Evolutionary conservation across 2,797 vertebrate species (phyloP), one percentile per base, ranked within the genome.

Genomic region (Pseudocheirus occidentalis): DNA sequence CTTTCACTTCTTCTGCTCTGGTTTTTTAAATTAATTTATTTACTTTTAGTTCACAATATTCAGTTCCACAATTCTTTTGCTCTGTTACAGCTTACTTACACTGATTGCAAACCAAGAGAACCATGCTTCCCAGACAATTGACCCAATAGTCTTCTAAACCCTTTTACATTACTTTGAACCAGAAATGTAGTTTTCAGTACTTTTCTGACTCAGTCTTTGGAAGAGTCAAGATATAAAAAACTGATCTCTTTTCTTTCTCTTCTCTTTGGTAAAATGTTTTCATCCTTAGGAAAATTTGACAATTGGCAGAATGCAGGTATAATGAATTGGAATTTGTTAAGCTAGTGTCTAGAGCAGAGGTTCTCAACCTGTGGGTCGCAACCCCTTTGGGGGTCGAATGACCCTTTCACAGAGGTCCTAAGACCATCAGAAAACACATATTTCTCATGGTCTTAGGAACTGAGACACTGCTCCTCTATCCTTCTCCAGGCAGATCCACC

Each of bases 251-350:
- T 52, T 56, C 91, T 58, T 91, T 46, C 73, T 87, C 91, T 90
- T 89, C 54, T 56, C 91, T 58, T 91, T 92, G 90, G 54, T 73
- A 92, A 97, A 93, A 90, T 81, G 91, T 95, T 81, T 93, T 94
- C 95, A 91, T 96, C 96, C 95, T 96, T 58, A 93, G 90, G 95
- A 96, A 95, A 94, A 91, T 89, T n/a, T 87, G 55, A 92, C 58
- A 90, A 29, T 81, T 95, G 96, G 93, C 87, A 58, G 21, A 52
- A 28, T 96, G 94, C 93, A 90, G 52, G 53, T 28, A 29, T 91
- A 96, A 91, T 89, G 66, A 95, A 94, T 55, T 94, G 90, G 92
- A 97, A 92, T 95, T 97, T 55, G 89, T 95, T 96, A 81, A 46
- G 73, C 40, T n/a, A 66, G 34, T 34, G 5, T 81, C 73, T 81